These are phyloP conservation scores for Leptarthrus brevirostris DNA, from an alignment of 2,888 invertebrate genomes.

Conservation along the genomic window DNA sequence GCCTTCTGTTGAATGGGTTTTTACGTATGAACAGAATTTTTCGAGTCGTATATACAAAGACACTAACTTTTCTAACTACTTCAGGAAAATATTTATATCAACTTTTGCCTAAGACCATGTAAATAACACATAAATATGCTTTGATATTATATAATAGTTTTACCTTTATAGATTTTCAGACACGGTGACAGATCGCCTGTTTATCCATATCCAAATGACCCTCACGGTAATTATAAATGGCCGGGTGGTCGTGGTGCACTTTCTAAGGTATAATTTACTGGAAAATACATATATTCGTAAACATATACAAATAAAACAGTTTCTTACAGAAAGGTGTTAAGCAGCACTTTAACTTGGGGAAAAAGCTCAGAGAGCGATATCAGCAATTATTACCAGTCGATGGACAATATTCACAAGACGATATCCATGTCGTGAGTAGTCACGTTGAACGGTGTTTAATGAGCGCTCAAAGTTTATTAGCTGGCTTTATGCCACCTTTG, in stretches of 20 bases:
- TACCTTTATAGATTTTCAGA: background rate
- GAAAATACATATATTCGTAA: no score
- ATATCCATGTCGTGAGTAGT: slow-evolving; percentile 77
- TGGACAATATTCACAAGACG: slow-evolving; percentile 71
- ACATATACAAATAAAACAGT: background rate
- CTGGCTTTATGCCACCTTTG: slow-evolving; percentile 73
- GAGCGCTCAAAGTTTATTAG: slow-evolving; percentile 79
- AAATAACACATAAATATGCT: no score
- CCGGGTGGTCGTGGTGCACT: background rate
- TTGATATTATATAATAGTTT: no score
- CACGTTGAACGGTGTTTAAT: slow-evolving; percentile 86
- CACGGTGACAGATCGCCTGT: background rate
- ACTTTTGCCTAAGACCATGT: no score
- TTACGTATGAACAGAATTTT: no score
- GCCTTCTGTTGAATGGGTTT: no score
- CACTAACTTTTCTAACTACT: no score
- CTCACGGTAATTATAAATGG: slow-evolving; percentile 1
- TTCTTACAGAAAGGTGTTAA: slow-evolving; percentile 73
- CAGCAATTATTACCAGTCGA: slow-evolving; percentile 73
- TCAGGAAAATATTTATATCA: no score
- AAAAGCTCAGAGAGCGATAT: slow-evolving; percentile 78
- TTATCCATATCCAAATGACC: background rate
- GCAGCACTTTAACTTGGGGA: slow-evolving; percentile 78
- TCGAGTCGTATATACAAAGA: no score
- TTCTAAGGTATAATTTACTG: no score